Percentiles rank a stretch among this genome's conserved stretches.
Evolutionary conservation across 2,888 invertebrate species (phyloP).

Genomic region (Reticulitermes lucifugus): DNA sequence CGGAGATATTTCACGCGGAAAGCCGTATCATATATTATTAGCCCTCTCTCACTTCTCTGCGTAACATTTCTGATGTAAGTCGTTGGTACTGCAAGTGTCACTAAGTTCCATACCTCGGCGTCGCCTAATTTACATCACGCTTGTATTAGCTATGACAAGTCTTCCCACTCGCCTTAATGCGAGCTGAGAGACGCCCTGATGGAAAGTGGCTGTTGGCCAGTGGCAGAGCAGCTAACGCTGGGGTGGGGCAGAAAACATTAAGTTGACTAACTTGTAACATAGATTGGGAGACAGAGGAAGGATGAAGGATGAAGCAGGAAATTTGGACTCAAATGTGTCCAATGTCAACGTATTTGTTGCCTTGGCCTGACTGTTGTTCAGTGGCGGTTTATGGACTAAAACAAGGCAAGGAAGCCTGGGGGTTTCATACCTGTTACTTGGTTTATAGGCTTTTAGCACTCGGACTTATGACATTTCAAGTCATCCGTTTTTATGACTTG

Average conservation of each 20-base stretch:
- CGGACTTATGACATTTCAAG: no score
- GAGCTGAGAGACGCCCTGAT: slow-evolving; percentile 32
- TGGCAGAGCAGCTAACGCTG: not conserved
- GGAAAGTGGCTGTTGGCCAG: slow-evolving; percentile 42
- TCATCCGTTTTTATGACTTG: no score
- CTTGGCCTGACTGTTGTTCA: not conserved
- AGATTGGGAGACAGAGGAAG: slow-evolving; percentile 24
- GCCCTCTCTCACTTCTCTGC: not conserved
- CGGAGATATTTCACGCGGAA: slow-evolving; percentile 23
- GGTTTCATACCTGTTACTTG: no score
- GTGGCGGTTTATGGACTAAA: slow-evolving; percentile 8
- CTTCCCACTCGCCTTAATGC: slow-evolving; percentile 39
- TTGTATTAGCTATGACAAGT: slow-evolving; percentile 42
- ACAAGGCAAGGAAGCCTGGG: no score
- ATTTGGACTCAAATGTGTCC: slow-evolving; percentile 39
- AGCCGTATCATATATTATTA: slow-evolving; percentile 35
- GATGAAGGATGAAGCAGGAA: slow-evolving; percentile 38
- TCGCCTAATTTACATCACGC: slow-evolving; percentile 38
- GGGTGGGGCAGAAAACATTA: slow-evolving; percentile 32
- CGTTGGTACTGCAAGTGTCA: slow-evolving; percentile 32
- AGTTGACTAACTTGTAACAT: slow-evolving; percentile 38
- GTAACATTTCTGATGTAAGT: slow-evolving; percentile 23
- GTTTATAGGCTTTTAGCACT: no score
- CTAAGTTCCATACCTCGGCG: slow-evolving; percentile 38
- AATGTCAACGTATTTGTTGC: slow-evolving; percentile 20